phyloP scores from a whole-genome alignment of 1,140 invertebrate species.

The Drosophila setifemur region DNA sequence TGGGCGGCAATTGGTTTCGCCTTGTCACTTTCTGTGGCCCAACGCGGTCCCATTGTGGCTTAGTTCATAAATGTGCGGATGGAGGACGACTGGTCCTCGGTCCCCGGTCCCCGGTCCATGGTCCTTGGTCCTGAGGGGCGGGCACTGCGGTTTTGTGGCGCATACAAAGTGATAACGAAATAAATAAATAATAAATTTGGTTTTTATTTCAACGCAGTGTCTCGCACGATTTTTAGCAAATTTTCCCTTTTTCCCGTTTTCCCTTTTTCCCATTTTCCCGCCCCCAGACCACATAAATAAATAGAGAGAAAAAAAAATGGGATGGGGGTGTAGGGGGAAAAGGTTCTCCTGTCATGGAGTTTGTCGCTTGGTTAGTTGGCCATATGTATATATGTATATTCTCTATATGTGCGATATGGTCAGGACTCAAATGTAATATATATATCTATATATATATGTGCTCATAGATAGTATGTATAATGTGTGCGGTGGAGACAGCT shows the following conservation, averaged over 20 bases:
- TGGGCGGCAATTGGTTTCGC: constrained; percentile 40
- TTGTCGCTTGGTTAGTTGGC: constrained; percentile 58
- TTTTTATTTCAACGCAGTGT: constrained; percentile 68
- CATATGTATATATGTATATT: no score
- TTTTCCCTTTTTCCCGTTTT: constrained; percentile 26
- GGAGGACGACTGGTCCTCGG: not conserved
- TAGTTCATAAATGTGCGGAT: constrained; percentile 64
- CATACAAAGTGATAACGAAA: constrained; percentile 79
- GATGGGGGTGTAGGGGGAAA: constrained; percentile 5
- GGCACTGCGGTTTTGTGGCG: constrained; percentile 48
- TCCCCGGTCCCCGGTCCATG: no score
- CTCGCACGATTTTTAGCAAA: constrained; percentile 59
- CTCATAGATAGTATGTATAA: constrained; percentile 5
- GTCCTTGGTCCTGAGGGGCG: not conserved
- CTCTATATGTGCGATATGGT: constrained; percentile 4
- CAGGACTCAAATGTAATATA: constrained; percentile 52
- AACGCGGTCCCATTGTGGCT: constrained; percentile 45
- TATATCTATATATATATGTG: constrained; percentile 3
- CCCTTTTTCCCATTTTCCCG: not conserved
- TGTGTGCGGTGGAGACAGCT: constrained; percentile 5
- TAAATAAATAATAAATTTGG: constrained; percentile 79
- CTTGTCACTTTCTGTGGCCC: constrained; percentile 48
- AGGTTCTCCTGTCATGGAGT: constrained; percentile 60
- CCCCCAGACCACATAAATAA: constrained; percentile 54
- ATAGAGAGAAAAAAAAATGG: constrained; percentile 9